These are phyloP conservation scores for Hypotaenidia philippensis DNA, from an alignment of 2,797 vertebrate genomes.

Conservation along the genomic window DNA sequence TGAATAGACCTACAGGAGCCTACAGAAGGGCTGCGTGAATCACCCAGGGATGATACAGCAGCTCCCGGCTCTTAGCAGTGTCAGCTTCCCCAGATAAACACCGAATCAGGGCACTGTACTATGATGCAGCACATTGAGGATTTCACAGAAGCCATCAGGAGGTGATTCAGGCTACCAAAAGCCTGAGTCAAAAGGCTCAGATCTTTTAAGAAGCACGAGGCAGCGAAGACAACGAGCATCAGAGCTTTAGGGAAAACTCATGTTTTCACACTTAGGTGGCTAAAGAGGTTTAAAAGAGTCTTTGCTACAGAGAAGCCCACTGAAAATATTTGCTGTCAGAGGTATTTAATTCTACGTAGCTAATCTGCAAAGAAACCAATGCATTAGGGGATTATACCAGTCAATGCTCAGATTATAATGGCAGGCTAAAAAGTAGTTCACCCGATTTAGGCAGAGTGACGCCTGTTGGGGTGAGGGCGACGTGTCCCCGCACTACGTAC, in stretches of 20 bases:
- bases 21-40: background rate
- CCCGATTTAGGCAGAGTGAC: background rate
- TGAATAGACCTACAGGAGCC: background rate
- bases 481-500: rapidly evolving
- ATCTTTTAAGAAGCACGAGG: background rate
- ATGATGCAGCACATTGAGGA: rapidly evolving
- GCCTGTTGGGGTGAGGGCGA: background rate
- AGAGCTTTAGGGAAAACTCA: background rate
- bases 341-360: background rate
- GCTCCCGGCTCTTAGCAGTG: background rate
- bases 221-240: background rate
- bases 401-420: background rate
- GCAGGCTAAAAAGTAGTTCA: background rate
- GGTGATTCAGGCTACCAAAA: background rate
- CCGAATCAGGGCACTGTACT: background rate
- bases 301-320: background rate
- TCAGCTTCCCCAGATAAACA: background rate
- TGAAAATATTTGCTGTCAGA: background rate
- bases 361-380: background rate
- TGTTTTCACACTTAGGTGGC: background rate
- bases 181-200: background rate
- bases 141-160: background rate
- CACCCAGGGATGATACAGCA: background rate
- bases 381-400: background rate
- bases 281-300: background rate